phyloP scores from a whole-genome alignment of 2,113 vertebrate genomes.

The Platichthys flesus region DNA sequence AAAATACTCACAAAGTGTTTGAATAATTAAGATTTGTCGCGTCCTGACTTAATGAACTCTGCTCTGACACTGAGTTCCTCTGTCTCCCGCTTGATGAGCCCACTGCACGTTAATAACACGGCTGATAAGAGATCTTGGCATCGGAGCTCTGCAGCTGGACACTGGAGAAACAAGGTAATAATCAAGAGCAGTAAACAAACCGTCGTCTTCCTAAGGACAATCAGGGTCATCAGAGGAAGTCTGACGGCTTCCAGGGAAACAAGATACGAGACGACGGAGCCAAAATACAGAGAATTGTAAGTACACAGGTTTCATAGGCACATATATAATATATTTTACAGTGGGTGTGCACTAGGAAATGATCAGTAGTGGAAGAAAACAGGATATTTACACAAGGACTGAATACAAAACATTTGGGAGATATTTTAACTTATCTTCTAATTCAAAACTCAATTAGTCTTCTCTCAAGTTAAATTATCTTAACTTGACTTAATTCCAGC shows the following conservation, averaged over 20 bases:
- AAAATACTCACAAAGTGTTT: constrained; percentile 1
- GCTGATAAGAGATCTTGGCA: constrained; percentile 27
- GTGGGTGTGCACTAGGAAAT: neutral
- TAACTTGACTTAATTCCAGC: too few relatives aligned
- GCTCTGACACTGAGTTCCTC: neutral
- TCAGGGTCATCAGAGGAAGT: constrained; percentile 20
- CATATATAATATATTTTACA: neutral
- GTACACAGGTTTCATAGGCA: neutral
- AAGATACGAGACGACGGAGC: constrained; percentile 1
- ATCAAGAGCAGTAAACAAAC: constrained; percentile 57
- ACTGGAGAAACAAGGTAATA: constrained; percentile 59
- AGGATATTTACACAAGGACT: neutral
- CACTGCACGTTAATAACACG: neutral
- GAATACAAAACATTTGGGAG: neutral
- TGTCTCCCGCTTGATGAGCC: constrained; percentile 37
- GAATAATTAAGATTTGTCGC: constrained; percentile 15
- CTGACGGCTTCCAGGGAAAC: constrained; percentile 29
- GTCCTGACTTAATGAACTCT: constrained; percentile 1
- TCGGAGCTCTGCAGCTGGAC: constrained; percentile 32
- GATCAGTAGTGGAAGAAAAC: neutral
- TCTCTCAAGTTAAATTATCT: too few relatives aligned
- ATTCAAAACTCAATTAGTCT: too few relatives aligned
- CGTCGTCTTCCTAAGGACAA: constrained; percentile 50
- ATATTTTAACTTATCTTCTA: neutral
- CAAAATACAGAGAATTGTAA: neutral